Base-by-base conservation (phyloP, 2,797 vertebrate genomes). In the Cryptoblepharus egeriae region DNA sequence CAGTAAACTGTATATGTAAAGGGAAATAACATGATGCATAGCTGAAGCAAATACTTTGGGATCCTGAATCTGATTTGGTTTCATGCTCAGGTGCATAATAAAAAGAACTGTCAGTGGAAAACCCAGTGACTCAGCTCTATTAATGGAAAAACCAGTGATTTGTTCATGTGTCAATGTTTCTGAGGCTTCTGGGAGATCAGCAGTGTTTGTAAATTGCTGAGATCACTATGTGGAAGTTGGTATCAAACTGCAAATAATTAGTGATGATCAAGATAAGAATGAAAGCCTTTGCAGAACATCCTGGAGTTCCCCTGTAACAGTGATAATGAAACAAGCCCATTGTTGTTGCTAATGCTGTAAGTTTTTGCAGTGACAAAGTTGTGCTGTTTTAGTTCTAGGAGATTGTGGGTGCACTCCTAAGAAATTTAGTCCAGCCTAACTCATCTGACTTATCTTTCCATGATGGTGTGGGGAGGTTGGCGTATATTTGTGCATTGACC, bases 11-110 rank as follows among this genome's bases (percentile, higher is more conserved):
- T 42, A 42, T 42, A 42, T 42, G 39, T 9, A 42, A 42, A 42
- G 16, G 5, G 3, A 55, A 55, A 55, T 3, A 55, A 55, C 52
- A 55, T 55, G 52, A 11, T 55, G 52, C 3, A 13, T 65, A 81
- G 70, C 49, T 65, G 26, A 65, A 81, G 63, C 69, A 30, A 42
- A 55, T 52, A 32, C 42, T 63, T 72, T 55, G 11, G 45, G 16
- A 12, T 55, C 37, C 60, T 55, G 39, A 80, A 79, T 52, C 15
- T 64, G 58, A 32, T 70, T 73, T 72, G 65, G 49, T 80, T 81
- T 55, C 32, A 26, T 28, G 22, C 26, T 57, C 32, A 32, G 3
- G 18, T 69, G 65, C 18, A 39, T 37, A 67, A 63, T 72, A 32
- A 18, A 49, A 30, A 63, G 12, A 52, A 71, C 52, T 57, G 35